Evolutionary conservation across 2,888 invertebrate genomes (phyloP), one percentile per base, ranked within the genome.

Genomic region (Aquatica leii): DNA sequence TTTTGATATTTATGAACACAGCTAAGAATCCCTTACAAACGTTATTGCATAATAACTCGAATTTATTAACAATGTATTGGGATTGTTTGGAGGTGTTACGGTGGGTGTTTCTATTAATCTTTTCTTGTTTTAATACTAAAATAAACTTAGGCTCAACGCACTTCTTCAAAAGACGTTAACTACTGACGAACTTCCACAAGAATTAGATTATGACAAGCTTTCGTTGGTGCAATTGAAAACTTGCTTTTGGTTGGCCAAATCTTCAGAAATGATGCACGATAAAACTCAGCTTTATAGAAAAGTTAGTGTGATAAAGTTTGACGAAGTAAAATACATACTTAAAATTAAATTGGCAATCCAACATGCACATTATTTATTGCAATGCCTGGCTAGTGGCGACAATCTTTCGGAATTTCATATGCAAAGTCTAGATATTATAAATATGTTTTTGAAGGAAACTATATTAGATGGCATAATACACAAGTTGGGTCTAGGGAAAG

Each of bases 81-180:
- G 81, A 81, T 64, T 80, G 79, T 65, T 74, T 81, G 18, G 81
- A 81, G 70, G 68, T 74, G 18, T 68, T 79, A 35, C 76, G 80
- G 80, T 79, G 62, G 52, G 53, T 8, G 3, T 50, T 37, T 17
- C n/a, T n/a, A n/a, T n/a, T n/a, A n/a, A 2, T 11, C 21, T 20
- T 5, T n/a, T 37, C 12, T n/a, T 1, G 1, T 59, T 43, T 8
- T 17, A 3, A 2, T 17, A 3, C 41, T 14, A 43, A 43, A 14
- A 3, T 12, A 17, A 20, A 31, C 18, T 24, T 52, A 64, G 62
- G 35, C 35, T 67, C 18, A 53, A 59, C 37, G 53, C 60, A n/a
- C 49, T 77, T 12, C 73, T 76, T 64, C 77, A 79, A 49, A 78
- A 76, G 52, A 68, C 73, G 34, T 76, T 80, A 64, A 77, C 79